A percentile compares a stretch with the other conserved stretches of the same genome.
These are phyloP conservation scores for Chiridota heheva DNA, from an alignment of 35 echinoderm and acorn worm genomes.

Conservation along the genomic window DNA sequence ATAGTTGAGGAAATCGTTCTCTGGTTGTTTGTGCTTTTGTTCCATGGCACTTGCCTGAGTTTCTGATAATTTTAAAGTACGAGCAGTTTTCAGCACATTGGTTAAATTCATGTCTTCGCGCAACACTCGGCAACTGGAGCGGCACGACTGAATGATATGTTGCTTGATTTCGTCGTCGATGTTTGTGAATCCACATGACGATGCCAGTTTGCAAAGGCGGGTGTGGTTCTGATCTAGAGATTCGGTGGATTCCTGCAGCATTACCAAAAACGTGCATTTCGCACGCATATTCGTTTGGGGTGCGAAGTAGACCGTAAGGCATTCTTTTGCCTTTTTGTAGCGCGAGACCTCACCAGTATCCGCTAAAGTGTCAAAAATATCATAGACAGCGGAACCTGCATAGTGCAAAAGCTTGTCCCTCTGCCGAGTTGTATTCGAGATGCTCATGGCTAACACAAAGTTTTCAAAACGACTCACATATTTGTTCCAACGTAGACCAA, in stretches of 20 bases:
- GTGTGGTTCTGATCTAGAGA: constrained; percentile 44
- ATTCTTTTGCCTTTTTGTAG: constrained; percentile 35
- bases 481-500: too few species aligned
- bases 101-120: constrained; percentile 39
- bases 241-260: constrained; percentile 40
- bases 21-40: not conserved
- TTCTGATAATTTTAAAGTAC: constrained; percentile 44
- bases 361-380: too few species aligned
- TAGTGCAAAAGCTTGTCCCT: too few species aligned
- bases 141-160: constrained; percentile 60
- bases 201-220: constrained; percentile 30
- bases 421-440: too few species aligned
- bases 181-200: not conserved
- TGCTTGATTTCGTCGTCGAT: constrained; percentile 55
- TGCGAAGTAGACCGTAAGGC: constrained; percentile 37
- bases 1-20: constrained; percentile 26
- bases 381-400: too few species aligned
- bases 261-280: constrained; percentile 33
- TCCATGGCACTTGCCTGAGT: constrained; percentile 23
- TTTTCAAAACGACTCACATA: too few species aligned
- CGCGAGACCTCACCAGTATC: too few species aligned
- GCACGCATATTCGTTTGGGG: constrained; percentile 37
- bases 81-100: constrained; percentile 23
- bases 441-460: too few species aligned
- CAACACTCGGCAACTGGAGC: constrained; percentile 40